These are phyloP conservation scores for Odontocerum albicorne DNA, from an alignment of 2,888 invertebrate genomes.

Conservation along the genomic window DNA sequence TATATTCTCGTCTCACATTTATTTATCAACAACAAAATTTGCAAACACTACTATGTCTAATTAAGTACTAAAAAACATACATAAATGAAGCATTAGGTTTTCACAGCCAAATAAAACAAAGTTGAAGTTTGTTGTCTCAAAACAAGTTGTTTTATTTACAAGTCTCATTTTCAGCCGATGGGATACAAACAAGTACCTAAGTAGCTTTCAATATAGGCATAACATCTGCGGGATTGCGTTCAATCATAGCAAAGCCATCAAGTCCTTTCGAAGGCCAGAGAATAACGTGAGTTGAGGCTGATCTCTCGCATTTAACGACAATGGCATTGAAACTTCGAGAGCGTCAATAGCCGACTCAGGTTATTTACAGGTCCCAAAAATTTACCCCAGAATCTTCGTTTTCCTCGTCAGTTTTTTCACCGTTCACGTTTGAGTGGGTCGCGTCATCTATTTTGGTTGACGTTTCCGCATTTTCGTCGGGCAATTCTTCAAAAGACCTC, in stretches of 20 bases:
- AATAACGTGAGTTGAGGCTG: neutral
- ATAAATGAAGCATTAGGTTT: conserved; percentile 18
- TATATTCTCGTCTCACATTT: too few relatives aligned
- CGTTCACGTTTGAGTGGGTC: conserved; percentile 38
- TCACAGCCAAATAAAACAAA: conserved; percentile 32
- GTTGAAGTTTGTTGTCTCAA: conserved; percentile 29
- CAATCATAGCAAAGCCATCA: neutral
- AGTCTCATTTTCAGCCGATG: neutral
- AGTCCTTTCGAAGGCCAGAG: neutral
- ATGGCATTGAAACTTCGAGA: neutral
- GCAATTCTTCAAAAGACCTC: conserved; percentile 50
- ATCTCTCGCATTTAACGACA: neutral
- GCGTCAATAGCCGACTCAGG: neutral
- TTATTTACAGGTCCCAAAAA: conserved; percentile 18
- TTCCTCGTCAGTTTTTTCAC: conserved; percentile 26
- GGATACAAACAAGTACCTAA: neutral
- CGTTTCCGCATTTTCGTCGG: conserved; percentile 42
- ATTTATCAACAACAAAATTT: too few relatives aligned
- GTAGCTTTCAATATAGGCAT: conserved; percentile 42
- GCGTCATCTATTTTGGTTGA: conserved; percentile 46
- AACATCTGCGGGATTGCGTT: neutral
- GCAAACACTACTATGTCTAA: too few relatives aligned
- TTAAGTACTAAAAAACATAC: too few relatives aligned
- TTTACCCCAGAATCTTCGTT: conserved; percentile 44
- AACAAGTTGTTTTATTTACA: conserved; percentile 32